Evolutionary conservation across 2,888 invertebrate genomes (phyloP).

Genomic region (Biston stratarius): DNA sequence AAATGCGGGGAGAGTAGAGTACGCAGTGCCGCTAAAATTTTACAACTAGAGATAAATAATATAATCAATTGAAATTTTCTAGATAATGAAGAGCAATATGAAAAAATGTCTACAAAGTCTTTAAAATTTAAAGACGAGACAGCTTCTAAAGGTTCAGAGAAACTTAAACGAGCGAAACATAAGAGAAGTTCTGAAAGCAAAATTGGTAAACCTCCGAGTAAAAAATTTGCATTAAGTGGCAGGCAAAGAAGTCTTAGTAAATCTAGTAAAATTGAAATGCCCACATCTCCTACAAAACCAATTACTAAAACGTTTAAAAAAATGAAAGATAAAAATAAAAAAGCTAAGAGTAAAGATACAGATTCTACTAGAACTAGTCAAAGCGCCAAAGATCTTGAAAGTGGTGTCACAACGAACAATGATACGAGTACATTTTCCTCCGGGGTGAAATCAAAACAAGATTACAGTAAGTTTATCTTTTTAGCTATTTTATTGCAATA

Average conservation of each 20-base stretch:
- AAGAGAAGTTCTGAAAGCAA: conserved; percentile 6
- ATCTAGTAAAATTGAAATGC: not conserved
- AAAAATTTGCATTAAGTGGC: not conserved
- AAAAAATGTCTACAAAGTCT: not conserved
- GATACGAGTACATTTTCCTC: not conserved
- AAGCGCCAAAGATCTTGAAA: conserved; percentile 26
- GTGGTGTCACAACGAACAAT: not conserved
- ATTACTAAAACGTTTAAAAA: conserved; percentile 6
- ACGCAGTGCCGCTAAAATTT: not conserved
- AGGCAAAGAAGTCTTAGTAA: conserved; percentile 6
- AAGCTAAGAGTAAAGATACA: conserved; percentile 3
- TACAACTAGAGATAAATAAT: not conserved
- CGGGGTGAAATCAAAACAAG: conserved; percentile 38
- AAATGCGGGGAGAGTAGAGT: not conserved
- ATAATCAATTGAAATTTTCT: not conserved
- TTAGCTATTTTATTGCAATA: not conserved
- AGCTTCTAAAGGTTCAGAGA: not conserved
- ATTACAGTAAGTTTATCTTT: conserved; percentile 51
- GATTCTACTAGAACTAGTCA: conserved; percentile 20
- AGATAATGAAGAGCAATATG: not conserved
- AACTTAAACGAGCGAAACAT: not conserved
- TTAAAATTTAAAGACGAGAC: conserved; percentile 16
- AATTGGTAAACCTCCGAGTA: not conserved
- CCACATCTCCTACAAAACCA: not conserved
- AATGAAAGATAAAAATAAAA: conserved; percentile 5